phyloP scores from a whole-genome alignment of 2,797 vertebrate genomes.

The Numenius phaeopus region DNA sequence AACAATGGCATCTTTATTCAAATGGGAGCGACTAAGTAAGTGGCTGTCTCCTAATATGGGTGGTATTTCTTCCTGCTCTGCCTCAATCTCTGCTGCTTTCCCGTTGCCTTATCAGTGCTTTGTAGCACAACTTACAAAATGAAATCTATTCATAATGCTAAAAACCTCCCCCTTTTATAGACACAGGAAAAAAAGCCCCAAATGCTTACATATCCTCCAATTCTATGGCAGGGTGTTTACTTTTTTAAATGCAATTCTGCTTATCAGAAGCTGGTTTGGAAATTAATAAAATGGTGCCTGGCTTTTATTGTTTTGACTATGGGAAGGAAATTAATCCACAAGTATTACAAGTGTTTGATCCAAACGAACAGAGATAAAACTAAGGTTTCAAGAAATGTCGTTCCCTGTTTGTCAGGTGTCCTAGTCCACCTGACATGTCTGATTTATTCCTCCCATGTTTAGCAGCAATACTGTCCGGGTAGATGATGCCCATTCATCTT shows the following conservation, averaged over 20 bases:
- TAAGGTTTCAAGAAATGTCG: not conserved
- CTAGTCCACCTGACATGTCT: not conserved
- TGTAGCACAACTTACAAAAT: constrained; percentile 62
- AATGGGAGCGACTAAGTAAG: constrained; percentile 57
- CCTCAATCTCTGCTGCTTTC: constrained; percentile 63
- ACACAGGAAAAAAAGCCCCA: constrained; percentile 41
- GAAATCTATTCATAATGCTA: constrained; percentile 66
- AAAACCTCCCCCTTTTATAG: constrained; percentile 46
- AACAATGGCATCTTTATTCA: constrained; percentile 73
- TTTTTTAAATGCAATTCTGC: constrained; percentile 56
- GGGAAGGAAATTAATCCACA: constrained; percentile 65
- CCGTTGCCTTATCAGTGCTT: constrained; percentile 67
- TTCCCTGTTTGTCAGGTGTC: constrained; percentile 29
- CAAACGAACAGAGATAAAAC: constrained; percentile 61
- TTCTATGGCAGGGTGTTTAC: constrained; percentile 61
- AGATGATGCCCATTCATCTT: constrained; percentile 48
- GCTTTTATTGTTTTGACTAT: constrained; percentile 65
- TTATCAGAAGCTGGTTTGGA: constrained; percentile 49
- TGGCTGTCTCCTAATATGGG: constrained; percentile 67
- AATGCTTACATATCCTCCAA: constrained; percentile 45
- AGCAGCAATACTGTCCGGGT: not conserved
- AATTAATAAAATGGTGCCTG: constrained; percentile 64
- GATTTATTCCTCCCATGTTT: constrained; percentile 40
- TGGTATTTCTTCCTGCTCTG: constrained; percentile 72
- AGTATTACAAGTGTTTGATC: constrained; percentile 68